Base-by-base conservation (phyloP, 2,113 vertebrate species). In the Dissostichus mawsoni region DNA sequence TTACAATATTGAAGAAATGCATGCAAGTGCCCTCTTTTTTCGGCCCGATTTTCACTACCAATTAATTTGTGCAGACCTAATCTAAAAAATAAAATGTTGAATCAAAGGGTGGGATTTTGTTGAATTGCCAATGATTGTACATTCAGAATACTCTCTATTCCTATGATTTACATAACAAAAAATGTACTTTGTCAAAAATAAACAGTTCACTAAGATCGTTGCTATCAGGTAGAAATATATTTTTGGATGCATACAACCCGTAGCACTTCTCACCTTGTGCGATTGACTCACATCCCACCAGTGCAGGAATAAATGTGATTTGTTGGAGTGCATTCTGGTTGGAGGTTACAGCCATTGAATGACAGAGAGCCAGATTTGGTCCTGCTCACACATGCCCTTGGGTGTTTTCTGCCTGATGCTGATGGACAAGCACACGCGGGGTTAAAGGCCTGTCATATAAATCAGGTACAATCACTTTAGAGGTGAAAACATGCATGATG, bases 381-480 rank as follows among this genome's bases (percentile, higher is more conserved):
- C 79, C 81, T 88, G 82, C 89, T 92, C 83, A 62, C 84, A 90
- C 85, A 81, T 92, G 90, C 90, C 92, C 93, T 90, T 92, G 92
- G 92, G 91, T 93, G 89, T 90, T 88, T 93, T 93, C 78, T 79
- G 80, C 79, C 86, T 85, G 87, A 92, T 93, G 88, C 87, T 93
- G 90, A 91, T 93, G 91, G 91, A 90, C 92, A 93, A 85, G 91
- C 93, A 93, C 89, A 89, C 68, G 61, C 83, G 55, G 91, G 93
- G 93, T 94, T 94, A 94, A 94, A 92, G 90, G 87, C 87, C 87
- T 92, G 87, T 93, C 92, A 92, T 90, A 91, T 94, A 94, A 94
- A 95, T 94, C 91, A 93, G 87, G 89, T 82, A 82, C 87, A 90
- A 92, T 93, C 90, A 91, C 88, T 91, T 94, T 89, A 85, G 87